Conservation (phyloP, 2,888 invertebrate species). For the Trachelus troglodyta region DNA sequence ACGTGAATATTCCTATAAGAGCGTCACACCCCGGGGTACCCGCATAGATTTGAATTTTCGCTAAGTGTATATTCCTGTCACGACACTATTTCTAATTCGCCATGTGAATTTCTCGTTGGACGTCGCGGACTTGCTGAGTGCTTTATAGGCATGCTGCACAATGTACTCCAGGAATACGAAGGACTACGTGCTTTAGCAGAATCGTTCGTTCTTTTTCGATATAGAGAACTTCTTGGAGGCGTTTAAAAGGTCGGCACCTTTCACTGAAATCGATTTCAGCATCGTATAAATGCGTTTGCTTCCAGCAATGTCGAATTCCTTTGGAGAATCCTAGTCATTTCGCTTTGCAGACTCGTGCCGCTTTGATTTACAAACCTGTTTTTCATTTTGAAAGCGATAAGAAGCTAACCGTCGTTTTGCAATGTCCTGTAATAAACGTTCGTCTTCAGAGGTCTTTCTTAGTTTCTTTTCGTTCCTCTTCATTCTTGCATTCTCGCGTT, state of each 20-base stretch:
- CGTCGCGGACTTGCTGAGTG: background rate
- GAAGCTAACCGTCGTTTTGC: background rate
- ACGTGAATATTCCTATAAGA: background rate
- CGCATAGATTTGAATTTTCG: background rate
- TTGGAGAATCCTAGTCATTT: background rate
- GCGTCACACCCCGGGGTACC: background rate
- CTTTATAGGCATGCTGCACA: background rate
- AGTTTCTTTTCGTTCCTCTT: background rate
- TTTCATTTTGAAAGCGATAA: background rate
- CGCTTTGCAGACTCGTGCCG: background rate
- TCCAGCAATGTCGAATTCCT: background rate
- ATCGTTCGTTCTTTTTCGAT: background rate
- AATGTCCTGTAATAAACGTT: background rate
- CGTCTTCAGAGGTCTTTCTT: background rate
- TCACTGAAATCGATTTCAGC: background rate
- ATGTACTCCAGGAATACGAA: background rate
- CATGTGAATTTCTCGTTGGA: background rate
- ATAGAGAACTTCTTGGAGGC: background rate
- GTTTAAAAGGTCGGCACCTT: background rate
- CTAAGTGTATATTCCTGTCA: background rate
- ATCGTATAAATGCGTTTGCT: background rate
- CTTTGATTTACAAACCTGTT: background rate
- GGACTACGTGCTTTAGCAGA: background rate
- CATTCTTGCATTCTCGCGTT: background rate
- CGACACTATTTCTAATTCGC: background rate